Base-by-base conservation (phyloP, 2,113 vertebrate genomes). In the Poecilia latipinna region DNA sequence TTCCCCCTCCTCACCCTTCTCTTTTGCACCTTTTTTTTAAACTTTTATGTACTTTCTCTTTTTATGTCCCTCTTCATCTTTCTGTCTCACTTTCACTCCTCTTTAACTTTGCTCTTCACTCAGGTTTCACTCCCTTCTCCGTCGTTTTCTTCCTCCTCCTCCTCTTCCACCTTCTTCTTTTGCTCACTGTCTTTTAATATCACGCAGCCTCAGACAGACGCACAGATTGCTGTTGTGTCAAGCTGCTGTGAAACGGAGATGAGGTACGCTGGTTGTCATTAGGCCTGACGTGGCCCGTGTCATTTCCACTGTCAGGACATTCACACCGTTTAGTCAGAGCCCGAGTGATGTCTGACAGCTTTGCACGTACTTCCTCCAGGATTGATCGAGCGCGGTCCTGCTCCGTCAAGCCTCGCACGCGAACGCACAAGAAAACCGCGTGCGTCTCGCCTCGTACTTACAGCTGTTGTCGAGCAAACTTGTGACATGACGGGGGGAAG, bases 281-380 rank as follows among this genome's bases (percentile, higher is more conserved):
- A 92, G 82, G 90, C 88, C 90, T 91, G 92, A 93, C 90, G 89
- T 74, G 90, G 90, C 88, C 90, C 87, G 86, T 93, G 92, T 93
- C 91, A 91, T 92, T 90, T 84, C 86, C 89, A 89, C 87, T 91
- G 92, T 91, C 92, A 88, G 91, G 89, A 93, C 91, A 92, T 92
- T 92, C 91, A 91, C 91, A 91, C 82, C 88, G 69, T 91, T 93
- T 91, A 91, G 92, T 93, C 89, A 91, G 90, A 93, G 89, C 83
- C 83, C 83, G 86, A 91, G 89, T 93, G 90, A 92, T 89, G 91
- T 80, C 82, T 92, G 92, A 93, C 92, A 92, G 90, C 88, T 89
- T 88, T 89, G 87, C 84, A 76, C 84, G 81, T 77, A 78, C 88
- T 77, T 86, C 80, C 86, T 77, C 69, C 67, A 88, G 86, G 84